Evolutionary conservation across 1,140 invertebrate species (phyloP).

Genomic region (Latrodectus geometricus): DNA sequence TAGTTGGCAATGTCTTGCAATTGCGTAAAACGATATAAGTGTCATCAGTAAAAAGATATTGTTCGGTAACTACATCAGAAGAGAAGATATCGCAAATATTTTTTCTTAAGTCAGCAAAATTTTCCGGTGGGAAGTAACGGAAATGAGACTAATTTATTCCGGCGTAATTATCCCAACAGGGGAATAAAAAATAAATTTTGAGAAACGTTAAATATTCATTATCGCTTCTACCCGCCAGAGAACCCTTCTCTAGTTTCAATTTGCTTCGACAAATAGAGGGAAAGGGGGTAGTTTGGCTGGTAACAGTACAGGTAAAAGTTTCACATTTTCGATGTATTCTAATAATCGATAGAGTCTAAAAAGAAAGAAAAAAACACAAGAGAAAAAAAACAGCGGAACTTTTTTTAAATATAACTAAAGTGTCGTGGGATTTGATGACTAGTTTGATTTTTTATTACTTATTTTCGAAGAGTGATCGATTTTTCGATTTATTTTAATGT

Average conservation of each 20-base stretch:
- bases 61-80: too few species aligned
- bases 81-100: too few species aligned
- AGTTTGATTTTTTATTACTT: constrained; percentile 9
- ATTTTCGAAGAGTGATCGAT: constrained; percentile 19
- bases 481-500: constrained; percentile 60
- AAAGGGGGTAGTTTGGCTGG: not conserved
- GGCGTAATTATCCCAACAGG: constrained; percentile 3
- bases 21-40: too few species aligned
- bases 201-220: constrained; percentile 33
- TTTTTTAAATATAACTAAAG: constrained; percentile 22
- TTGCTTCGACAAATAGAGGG: not conserved
- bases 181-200: constrained; percentile 11
- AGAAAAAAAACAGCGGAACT: not conserved
- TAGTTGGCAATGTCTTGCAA: too few species aligned
- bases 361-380: not conserved
- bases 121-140: not conserved
- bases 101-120: not conserved
- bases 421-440: constrained; percentile 47
- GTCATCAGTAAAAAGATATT: too few species aligned
- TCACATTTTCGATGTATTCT: constrained; percentile 13
- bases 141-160: constrained; percentile 37
- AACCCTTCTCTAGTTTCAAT: not conserved
- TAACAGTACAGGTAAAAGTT: constrained; percentile 1
- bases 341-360: constrained; percentile 27
- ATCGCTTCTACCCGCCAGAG: not conserved